phyloP scores from a whole-genome alignment of 2,113 vertebrate genomes.

The Trachemys scripta region DNA sequence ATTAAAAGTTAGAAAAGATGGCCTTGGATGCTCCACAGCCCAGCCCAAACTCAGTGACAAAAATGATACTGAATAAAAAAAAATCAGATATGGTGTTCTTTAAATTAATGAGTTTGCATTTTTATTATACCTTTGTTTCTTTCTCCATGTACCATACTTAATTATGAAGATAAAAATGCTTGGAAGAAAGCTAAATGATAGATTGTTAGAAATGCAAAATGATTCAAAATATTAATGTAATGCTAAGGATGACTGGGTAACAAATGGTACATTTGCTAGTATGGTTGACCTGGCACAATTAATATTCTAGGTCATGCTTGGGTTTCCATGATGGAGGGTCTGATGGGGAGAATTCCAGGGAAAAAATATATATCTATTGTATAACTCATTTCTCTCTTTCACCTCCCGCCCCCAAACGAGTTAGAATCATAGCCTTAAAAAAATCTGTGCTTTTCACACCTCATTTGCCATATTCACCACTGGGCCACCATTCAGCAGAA shows the following conservation, averaged over 20 bases:
- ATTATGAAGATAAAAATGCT: conserved; percentile 70
- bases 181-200: conserved; percentile 71
- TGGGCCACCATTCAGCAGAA: conserved; percentile 79
- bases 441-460: conserved; percentile 81
- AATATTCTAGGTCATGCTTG: conserved; percentile 86
- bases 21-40: not conserved
- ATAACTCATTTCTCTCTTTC: conserved; percentile 73
- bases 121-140: not conserved
- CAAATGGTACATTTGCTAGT: conserved; percentile 85
- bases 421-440: conserved; percentile 76
- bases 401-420: conserved; percentile 40
- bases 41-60: conserved; percentile 17
- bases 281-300: conserved; percentile 83
- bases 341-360: conserved; percentile 72
- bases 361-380: conserved; percentile 79
- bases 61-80: not conserved
- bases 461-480: conserved; percentile 83
- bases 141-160: conserved; percentile 40
- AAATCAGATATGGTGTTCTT: conserved; percentile 8
- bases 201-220: conserved; percentile 82
- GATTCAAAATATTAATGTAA: conserved; percentile 88
- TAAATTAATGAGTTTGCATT: conserved; percentile 47
- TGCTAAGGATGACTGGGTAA: conserved; percentile 85
- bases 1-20: not conserved
- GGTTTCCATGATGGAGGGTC: conserved; percentile 81